Evolutionary conservation across 1,140 invertebrate species (phyloP).

Genomic region (Gyrodactylus salaris): DNA sequence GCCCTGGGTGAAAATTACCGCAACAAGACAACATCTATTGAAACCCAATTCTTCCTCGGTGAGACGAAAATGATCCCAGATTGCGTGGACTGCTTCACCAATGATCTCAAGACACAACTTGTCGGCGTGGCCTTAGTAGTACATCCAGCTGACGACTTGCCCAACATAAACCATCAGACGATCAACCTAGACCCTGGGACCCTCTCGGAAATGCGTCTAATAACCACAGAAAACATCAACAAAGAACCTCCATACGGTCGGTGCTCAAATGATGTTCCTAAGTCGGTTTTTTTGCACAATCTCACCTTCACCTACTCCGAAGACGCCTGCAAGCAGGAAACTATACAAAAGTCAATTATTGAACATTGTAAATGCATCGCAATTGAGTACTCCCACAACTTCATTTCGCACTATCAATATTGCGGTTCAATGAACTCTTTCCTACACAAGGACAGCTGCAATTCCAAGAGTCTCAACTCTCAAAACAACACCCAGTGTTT

Average conservation of each 20-base stretch:
- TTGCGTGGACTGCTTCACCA: constrained; percentile 1
- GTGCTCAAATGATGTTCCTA: neutral
- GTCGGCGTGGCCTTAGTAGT: neutral
- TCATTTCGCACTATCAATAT: neutral
- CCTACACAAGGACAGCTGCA: neutral
- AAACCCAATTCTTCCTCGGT: neutral
- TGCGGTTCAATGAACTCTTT: neutral
- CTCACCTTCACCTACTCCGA: neutral
- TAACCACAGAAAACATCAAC: neutral
- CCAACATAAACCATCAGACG: neutral
- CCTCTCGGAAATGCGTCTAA: neutral
- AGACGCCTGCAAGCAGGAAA: neutral
- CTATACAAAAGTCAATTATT: constrained; percentile 1
- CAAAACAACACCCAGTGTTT: neutral
- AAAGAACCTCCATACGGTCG: constrained; percentile 4
- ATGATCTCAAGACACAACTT: constrained; percentile 2
- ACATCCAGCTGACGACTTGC: neutral
- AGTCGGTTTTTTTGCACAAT: neutral
- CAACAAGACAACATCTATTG: neutral
- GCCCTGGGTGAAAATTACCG: neutral
- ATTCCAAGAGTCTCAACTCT: neutral
- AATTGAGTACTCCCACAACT: constrained; percentile 4
- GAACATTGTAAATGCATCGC: neutral
- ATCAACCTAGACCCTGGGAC: neutral
- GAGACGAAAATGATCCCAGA: neutral